Base-by-base conservation (phyloP, 2,888 invertebrate genomes). In the Phengaris alcon region DNA sequence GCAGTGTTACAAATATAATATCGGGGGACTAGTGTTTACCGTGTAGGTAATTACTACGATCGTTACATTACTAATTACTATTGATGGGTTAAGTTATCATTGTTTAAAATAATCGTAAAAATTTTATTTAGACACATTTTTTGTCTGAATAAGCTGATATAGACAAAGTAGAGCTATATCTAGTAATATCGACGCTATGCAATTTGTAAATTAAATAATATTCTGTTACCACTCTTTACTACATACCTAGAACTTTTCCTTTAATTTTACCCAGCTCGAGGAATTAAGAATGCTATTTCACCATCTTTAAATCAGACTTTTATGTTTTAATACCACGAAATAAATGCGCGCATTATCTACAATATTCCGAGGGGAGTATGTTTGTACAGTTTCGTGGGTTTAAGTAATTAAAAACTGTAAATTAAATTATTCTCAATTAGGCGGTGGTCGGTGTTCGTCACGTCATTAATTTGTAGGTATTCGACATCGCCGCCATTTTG, bases 391-490 rank as follows among this genome's bases (percentile, higher is more conserved):
- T 48, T 52, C 51, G n/a, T 69, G 46, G 46, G 52, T 22, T 54
- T 12, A 6, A 52, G 72, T 54, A 52, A 72, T 72, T 72, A 52
- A 72, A 52, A 72, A 72, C 52, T 72, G 72, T 72, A 72, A 54
- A 72, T 72, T 72, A 54, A 72, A 72, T 72, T 72, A 72, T 72
- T 77, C 76, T 77, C 77, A 77, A 80, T 78, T 79, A 79, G 79
- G 76, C 79, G 79, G 81, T 78, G 80, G 77, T 80, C 82, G 82
- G 82, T 82, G 80, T 82, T 84, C 80, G 79, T 88, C 84, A 88
- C 90, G 88, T 90, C 87, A 89, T 83, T 80, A 82, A 82, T 79
- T 81, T 82, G 86, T 87, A 86, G 86, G 87, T 86, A 86, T 82
- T 82, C 85, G 86, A 84, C 82, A 84, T 82, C 82, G 84, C 82